Base-by-base conservation (phyloP, 2,888 invertebrate species). In the Philhelius pedissequus region DNA sequence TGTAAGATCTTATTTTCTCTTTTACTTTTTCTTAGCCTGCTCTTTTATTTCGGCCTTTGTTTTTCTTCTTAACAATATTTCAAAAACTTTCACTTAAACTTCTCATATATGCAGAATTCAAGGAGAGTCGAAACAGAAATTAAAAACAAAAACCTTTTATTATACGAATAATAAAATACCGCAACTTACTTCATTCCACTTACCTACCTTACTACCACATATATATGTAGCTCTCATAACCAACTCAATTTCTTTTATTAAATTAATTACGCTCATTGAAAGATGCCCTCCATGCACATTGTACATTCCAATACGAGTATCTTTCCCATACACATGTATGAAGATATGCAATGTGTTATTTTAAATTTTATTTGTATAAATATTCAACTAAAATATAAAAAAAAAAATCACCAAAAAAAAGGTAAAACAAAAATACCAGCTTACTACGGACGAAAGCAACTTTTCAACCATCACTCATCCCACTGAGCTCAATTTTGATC, bases 251-350 rank as follows among this genome's bases (percentile, higher is more conserved):
- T 50, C 30, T 52, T 74, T 83, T 79, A 79, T 83, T 79, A 79
- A 79, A 74, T 79, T 83, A 83, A 83, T 83, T 83, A 79, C 83
- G 38, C 69, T 79, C 64, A 70, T 66, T 83, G 5, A 15, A 40
- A 27, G n/a, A 15, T 50, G 15, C 27, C 66, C 45, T 77, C 32
- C 40, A 66, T 45, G 22, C 58, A 52, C 15, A 52, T 52, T 45
- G 22, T 50, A 52, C 15, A 52, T 52, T 52, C 27, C 27, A 52
- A 52, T 52, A 52, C 15, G n/a, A n/a, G n/a, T n/a, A n/a, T 52
- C 9, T 7, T 25, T 35, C 0, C 9, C n/a, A 38, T 22, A 22
- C 1, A 4, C 1, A 45, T 13, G n/a, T 38, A n/a, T 18, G n/a
- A n/a, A n/a, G n/a, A n/a, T 43, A 45, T 45, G 18, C 20, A 20